These are phyloP conservation scores for Clostera curtula DNA, from an alignment of 2,888 invertebrate species.

Conservation along the genomic window DNA sequence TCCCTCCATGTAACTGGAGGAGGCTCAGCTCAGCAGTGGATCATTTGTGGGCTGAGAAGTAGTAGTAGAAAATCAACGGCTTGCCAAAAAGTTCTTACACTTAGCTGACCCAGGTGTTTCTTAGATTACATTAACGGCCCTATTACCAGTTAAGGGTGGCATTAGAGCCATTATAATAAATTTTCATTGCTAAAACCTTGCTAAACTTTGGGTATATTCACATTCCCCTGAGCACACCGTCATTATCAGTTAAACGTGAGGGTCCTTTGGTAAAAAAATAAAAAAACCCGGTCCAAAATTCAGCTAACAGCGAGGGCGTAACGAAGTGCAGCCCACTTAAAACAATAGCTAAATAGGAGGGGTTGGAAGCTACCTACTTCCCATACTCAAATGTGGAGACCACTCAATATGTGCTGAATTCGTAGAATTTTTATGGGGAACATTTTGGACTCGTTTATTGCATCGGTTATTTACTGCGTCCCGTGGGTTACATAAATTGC, in stretches of 20 bases:
- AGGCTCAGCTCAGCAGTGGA: no score
- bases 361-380: slow-evolving; percentile 53
- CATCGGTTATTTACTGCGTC: slow-evolving; percentile 54
- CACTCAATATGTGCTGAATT: slow-evolving; percentile 71
- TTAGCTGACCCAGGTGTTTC: slow-evolving; percentile 45
- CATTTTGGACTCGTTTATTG: slow-evolving; percentile 57
- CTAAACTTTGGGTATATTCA: slow-evolving; percentile 37
- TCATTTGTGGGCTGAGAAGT: no score
- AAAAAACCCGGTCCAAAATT: slow-evolving; percentile 60
- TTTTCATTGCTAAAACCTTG: slow-evolving; percentile 54
- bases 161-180: slow-evolving; percentile 61
- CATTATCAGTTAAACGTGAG: slow-evolving; percentile 70
- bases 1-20: no score
- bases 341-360: slow-evolving; percentile 70
- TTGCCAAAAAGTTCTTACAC: slow-evolving; percentile 11
- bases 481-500: slow-evolving; percentile 48
- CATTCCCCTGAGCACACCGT: slow-evolving; percentile 39
- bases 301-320: slow-evolving; percentile 61
- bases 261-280: slow-evolving; percentile 55
- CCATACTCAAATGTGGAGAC: slow-evolving; percentile 57
- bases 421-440: slow-evolving; percentile 57
- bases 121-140: slow-evolving; percentile 50
- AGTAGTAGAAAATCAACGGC: slow-evolving; percentile 19
- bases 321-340: slow-evolving; percentile 71
- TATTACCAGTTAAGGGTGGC: slow-evolving; percentile 53